Evolutionary conservation across 2,113 vertebrate genomes (phyloP), one percentile per base, ranked within the genome.

Genomic region (Macaca mulatta): DNA sequence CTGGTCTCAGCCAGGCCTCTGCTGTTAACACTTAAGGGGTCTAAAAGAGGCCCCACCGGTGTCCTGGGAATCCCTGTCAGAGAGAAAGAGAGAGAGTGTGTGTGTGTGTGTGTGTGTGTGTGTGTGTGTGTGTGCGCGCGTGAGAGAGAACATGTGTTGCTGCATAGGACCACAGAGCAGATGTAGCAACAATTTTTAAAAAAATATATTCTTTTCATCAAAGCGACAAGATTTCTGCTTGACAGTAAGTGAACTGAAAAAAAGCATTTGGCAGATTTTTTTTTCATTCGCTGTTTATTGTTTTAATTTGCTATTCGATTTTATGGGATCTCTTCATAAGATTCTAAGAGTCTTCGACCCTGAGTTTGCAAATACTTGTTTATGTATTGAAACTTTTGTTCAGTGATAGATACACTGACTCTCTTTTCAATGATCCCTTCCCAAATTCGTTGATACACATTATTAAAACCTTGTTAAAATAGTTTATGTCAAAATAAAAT

Each of bases 11-110:
- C 90, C 97, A 98, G 96, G 97, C 97, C 95, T 98, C 59, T 97
- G 80, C 97, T 94, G 97, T 97, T 95, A 79, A 97, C 91, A 97
- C 97, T 97, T 93, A 90, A 77, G 97, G 92, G 90, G 90, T 93
- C 89, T 87, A 83, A 96, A 79, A 43, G 97, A 95, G 98, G 97
- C 88, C 97, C 83, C 88, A 0, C 90, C 79, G 89, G 82, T 92
- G 86, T 97, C 97, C 40, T 88, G 92, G 98, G 98, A 96, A 90
- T 97, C 98, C 94, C 59, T 92, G 96, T 94, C 74, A 75, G 85
- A 67, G 97, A 86, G 59, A 50, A 89, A 4, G 85, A 50, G 84
- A n/a, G 48, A 11, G 40, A 1, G 40, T 40, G 59, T 32, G 89
- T 55, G 8, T 20, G 22, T 17, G 82, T 38, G 55, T 7, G 55